Base-by-base conservation (phyloP, 2,113 vertebrate species). In the Pterocles burchelli region DNA sequence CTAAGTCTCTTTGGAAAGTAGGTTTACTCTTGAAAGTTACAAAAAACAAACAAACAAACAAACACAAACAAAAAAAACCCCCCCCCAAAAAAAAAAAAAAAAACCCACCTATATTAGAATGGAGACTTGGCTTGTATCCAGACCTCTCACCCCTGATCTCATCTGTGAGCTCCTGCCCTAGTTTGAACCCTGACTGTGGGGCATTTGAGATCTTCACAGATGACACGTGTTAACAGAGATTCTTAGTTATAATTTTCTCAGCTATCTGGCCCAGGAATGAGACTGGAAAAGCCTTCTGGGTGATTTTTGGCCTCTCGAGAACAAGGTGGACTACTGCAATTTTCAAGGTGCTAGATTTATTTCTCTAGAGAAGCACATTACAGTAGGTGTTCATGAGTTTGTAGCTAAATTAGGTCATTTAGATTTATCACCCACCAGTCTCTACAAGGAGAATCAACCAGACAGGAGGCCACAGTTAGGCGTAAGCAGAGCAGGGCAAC, bases 81-180 rank as follows among this genome's bases (percentile, higher is more conserved):
- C 22, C 48, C 11, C 48, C 48, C 48, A 22, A 9, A n/a, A 12
- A 8, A 20, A 7, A 10, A 8, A 20, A 12, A 20, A 3, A 11
- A 63, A 36, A 7, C n/a, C n/a, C n/a, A n/a, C n/a, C 15, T 67
- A 11, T 33, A 55, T 43, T 46, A 72, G 19, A 52, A 52, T 3
- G 13, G 43, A 63, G 24, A 57, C 22, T 55, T 33, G 51, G 10
- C 26, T 78, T 66, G 9, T 26, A 73, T 9, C 28, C 0, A 1
- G 57, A 63, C 20, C 12, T 66, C 19, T 29, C 0, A 2, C 7
- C 25, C 38, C 17, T 0, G 0, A 43, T 22, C 43, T 74, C 25
- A 83, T 43, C 49, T 55, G 17, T 62, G 34, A 84, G 51, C 38
- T 90, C 9, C 9, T 67, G 68, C 21, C 51, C 72, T 55, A 79